Conservation (phyloP, 2,797 vertebrate genomes). For the Centropyge bicolor region DNA sequence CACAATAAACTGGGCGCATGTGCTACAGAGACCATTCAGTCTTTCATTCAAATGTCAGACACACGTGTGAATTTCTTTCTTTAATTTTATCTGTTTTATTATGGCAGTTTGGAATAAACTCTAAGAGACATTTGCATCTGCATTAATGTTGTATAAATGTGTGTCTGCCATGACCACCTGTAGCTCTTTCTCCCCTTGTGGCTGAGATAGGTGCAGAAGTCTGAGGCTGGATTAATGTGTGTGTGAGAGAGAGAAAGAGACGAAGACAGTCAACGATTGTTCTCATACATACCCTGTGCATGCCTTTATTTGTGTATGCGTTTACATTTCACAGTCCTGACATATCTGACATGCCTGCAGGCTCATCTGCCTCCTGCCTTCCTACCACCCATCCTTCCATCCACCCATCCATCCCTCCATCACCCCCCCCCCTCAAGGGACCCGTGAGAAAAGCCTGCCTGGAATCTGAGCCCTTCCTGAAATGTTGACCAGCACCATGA, state of each 20-base stretch:
- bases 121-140: conserved; percentile 37
- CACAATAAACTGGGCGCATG: conserved; percentile 54
- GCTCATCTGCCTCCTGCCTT: conserved; percentile 40
- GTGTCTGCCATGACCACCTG: conserved; percentile 70
- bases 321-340: conserved; percentile 47
- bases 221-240: not conserved
- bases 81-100: conserved; percentile 24
- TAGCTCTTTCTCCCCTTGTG: conserved; percentile 27
- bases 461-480: conserved; percentile 68
- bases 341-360: conserved; percentile 64
- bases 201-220: conserved; percentile 1
- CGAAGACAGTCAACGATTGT: conserved; percentile 10
- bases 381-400: conserved; percentile 9
- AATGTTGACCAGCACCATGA: conserved; percentile 41
- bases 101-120: conserved; percentile 14
- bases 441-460: conserved; percentile 47
- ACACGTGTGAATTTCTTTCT: conserved; percentile 57
- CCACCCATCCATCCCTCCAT: conserved; percentile 4
- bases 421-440: conserved; percentile 13
- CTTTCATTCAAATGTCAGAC: conserved; percentile 72
- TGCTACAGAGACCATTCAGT: conserved; percentile 43
- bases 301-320: conserved; percentile 43
- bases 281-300: conserved; percentile 20
- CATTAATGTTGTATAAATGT: conserved; percentile 16
- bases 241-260: not conserved